phyloP scores from a whole-genome alignment of 2,888 invertebrate species.

The Drosophila nr. perissopoda region DNA sequence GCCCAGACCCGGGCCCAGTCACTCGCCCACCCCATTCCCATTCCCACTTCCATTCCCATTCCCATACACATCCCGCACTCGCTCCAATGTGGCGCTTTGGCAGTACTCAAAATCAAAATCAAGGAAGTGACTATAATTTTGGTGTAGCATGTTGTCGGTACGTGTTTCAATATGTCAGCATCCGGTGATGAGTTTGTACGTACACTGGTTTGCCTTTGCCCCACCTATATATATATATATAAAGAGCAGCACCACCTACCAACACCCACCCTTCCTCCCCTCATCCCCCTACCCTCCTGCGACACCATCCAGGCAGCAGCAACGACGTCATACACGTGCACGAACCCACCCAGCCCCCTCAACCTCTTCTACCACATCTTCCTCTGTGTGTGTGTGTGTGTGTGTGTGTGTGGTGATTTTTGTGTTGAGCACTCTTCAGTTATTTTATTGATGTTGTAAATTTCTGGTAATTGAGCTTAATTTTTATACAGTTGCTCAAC shows the following conservation, averaged over 20 bases:
- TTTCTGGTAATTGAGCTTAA: conserved; percentile 82
- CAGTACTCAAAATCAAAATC: conserved; percentile 82
- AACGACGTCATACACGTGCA: conserved; percentile 48
- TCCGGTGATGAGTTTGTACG: conserved; percentile 79
- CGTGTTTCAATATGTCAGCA: conserved; percentile 83
- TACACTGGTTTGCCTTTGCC: conserved; percentile 58
- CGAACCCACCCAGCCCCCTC: background rate
- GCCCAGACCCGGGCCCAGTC: conserved; percentile 21
- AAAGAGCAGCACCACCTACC: background rate
- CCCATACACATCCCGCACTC: background rate
- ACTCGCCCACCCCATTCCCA: background rate
- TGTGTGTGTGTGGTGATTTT: conserved; percentile 68
- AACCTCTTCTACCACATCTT: background rate
- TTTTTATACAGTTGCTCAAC: conserved; percentile 73
- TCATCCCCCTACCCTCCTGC: conserved; percentile 9
- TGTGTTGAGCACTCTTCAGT: conserved; percentile 76
- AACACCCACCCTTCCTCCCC: background rate
- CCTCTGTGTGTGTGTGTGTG: conserved; percentile 9
- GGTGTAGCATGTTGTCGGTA: conserved; percentile 83
- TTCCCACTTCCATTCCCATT: background rate
- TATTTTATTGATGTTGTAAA: conserved; percentile 82
- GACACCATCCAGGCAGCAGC: conserved; percentile 25
- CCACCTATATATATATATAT: conserved; percentile 4
- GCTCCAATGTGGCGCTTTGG: conserved; percentile 18
- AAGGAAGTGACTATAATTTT: conserved; percentile 83